These are phyloP conservation scores for Pocillopora grandis DNA, from an alignment of 92 coral and sea anemone genomes.

Conservation along the genomic window DNA sequence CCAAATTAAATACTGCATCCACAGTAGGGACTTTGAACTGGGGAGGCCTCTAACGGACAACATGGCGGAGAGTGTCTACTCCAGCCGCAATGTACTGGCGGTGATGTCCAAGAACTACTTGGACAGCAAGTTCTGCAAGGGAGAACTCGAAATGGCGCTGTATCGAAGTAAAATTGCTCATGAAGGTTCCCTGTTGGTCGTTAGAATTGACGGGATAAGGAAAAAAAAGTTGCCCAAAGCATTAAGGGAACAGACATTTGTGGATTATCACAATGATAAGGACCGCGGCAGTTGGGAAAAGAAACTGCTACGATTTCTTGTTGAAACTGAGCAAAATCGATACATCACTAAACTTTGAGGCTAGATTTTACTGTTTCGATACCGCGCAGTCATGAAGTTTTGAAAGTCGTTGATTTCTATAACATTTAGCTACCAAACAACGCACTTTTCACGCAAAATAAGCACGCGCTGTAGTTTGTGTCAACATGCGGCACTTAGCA, in stretches of 20 bases:
- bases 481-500: too few species aligned
- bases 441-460: too few species aligned
- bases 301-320: constrained; percentile 37
- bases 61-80: constrained; percentile 63
- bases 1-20: constrained; percentile 41
- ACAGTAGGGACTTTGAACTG: constrained; percentile 55
- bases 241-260: constrained; percentile 36
- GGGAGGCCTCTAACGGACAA: constrained; percentile 53
- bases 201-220: constrained; percentile 41
- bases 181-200: constrained; percentile 35
- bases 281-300: constrained; percentile 34
- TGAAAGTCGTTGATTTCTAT: too few species aligned
- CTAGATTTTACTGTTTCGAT: background rate
- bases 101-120: constrained; percentile 53
- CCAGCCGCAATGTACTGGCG: constrained; percentile 51
- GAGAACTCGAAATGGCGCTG: constrained; percentile 56
- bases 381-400: too few species aligned
- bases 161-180: constrained; percentile 29
- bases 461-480: too few species aligned
- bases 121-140: constrained; percentile 60
- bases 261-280: constrained; percentile 36
- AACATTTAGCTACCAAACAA: too few species aligned
- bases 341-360: constrained; percentile 27
- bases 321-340: background rate
- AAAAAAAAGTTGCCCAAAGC: constrained; percentile 43